Evolutionary conservation across 2,888 invertebrate species (phyloP).

Genomic region (Aelia acuminata): DNA sequence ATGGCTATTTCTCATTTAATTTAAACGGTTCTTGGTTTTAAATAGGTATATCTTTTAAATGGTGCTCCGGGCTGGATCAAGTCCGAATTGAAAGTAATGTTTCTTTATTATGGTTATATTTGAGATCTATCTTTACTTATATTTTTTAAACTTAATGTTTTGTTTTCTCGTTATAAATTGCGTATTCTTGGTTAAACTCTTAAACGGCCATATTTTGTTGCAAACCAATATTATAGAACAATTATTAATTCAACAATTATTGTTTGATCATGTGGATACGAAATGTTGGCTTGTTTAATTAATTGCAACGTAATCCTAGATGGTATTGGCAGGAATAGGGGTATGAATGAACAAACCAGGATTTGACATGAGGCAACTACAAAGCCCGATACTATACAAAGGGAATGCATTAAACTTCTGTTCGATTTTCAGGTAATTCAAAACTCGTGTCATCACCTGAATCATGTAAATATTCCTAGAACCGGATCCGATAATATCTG

Average conservation of each 20-base stretch:
- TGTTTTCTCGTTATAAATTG: too few relatives aligned
- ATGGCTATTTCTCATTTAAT: too few relatives aligned
- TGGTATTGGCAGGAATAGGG: not conserved
- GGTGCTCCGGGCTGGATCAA: not conserved
- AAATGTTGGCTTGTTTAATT: not conserved
- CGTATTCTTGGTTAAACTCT: too few relatives aligned
- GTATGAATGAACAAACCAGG: not conserved
- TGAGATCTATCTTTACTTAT: too few relatives aligned
- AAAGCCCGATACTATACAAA: not conserved
- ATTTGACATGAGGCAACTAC: not conserved
- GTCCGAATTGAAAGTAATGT: not conserved
- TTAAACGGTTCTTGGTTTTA: too few relatives aligned
- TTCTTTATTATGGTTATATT: too few relatives aligned
- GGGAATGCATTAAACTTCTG: conserved; percentile 3
- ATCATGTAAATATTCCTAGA: not conserved
- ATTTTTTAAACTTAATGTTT: too few relatives aligned
- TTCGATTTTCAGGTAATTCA: conserved; percentile 3
- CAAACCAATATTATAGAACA: too few relatives aligned
- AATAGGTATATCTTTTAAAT: too few relatives aligned
- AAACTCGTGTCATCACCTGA: not conserved
- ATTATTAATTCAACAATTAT: too few relatives aligned
- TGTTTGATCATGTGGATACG: not conserved
- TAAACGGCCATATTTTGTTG: too few relatives aligned
- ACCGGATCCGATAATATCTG: not conserved
- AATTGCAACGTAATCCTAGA: not conserved